Conservation (phyloP, 2,797 vertebrate genomes). For the Danio albolineatus region DNA sequence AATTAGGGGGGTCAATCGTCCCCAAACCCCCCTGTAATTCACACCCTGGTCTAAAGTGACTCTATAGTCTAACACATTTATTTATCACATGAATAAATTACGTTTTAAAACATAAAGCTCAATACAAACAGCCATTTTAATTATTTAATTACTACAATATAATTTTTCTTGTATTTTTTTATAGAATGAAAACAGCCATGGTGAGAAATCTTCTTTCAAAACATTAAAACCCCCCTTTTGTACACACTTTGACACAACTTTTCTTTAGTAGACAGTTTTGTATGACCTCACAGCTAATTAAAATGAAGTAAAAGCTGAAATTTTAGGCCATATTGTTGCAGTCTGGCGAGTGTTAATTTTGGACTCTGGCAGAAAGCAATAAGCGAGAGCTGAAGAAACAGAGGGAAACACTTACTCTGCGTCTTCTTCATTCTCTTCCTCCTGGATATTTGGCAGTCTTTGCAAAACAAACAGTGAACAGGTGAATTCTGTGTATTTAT, state of each 20-base stretch:
- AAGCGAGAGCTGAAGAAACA: not conserved
- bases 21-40: too few relatives aligned
- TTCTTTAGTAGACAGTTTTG: not conserved
- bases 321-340: not conserved
- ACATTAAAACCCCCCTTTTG: too few relatives aligned
- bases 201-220: too few relatives aligned
- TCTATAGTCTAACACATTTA: too few relatives aligned
- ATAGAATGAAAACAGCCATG: too few relatives aligned
- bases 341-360: not conserved
- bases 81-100: too few relatives aligned
- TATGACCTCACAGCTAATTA: not conserved
- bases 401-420: slow-evolving; percentile 76
- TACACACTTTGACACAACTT: not conserved
- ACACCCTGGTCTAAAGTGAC: too few relatives aligned
- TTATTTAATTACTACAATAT: too few relatives aligned
- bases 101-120: too few relatives aligned
- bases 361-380: not conserved
- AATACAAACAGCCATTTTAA: too few relatives aligned
- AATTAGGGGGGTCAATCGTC: too few relatives aligned
- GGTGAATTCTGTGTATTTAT: slow-evolving; percentile 35
- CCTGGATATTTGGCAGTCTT: slow-evolving; percentile 82
- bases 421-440: slow-evolving; percentile 83
- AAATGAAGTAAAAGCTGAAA: not conserved
- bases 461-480: slow-evolving; percentile 62
- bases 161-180: too few relatives aligned